Conservation (phyloP, 1,140 invertebrate species). For the Eupristina koningsbergeri region DNA sequence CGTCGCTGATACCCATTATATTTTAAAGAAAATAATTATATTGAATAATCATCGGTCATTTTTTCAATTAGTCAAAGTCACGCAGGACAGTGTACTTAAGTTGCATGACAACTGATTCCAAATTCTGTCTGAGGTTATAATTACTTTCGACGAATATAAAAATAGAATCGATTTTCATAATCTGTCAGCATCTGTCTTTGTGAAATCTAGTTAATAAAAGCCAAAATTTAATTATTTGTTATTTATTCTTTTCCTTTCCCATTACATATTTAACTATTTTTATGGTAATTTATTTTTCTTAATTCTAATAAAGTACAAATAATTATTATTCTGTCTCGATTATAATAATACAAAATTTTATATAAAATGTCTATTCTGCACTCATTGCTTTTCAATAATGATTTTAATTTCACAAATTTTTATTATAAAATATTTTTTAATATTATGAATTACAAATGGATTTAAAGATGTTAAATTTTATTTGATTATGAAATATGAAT, state of each 20-base stretch:
- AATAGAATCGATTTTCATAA: constrained; percentile 45
- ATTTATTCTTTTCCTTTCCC: neutral
- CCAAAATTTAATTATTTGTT: neutral
- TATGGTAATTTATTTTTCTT: neutral
- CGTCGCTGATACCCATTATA: neutral
- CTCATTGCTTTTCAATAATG: too few species aligned
- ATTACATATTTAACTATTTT: neutral
- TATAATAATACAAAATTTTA: too few species aligned
- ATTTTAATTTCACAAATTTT: too few species aligned
- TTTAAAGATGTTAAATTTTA: too few species aligned
- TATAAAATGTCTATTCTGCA: too few species aligned
- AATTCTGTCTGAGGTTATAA: constrained; percentile 24
- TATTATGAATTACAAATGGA: too few species aligned
- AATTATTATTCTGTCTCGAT: neutral
- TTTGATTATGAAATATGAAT: too few species aligned
- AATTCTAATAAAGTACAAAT: neutral
- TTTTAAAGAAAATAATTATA: constrained; percentile 1
- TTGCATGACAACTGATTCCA: constrained; percentile 1
- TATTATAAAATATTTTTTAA: too few species aligned
- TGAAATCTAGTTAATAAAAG: constrained; percentile 51
- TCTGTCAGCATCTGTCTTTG: constrained; percentile 44
- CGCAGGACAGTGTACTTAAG: constrained; percentile 27
- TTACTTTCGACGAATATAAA: constrained; percentile 36
- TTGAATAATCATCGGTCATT: constrained; percentile 26
- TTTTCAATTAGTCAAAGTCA: constrained; percentile 26